Percentiles rank a stretch among this genome's conserved stretches.
These are phyloP conservation scores for Frankliniella fusca DNA, from an alignment of 2,888 invertebrate genomes.

Conservation along the genomic window DNA sequence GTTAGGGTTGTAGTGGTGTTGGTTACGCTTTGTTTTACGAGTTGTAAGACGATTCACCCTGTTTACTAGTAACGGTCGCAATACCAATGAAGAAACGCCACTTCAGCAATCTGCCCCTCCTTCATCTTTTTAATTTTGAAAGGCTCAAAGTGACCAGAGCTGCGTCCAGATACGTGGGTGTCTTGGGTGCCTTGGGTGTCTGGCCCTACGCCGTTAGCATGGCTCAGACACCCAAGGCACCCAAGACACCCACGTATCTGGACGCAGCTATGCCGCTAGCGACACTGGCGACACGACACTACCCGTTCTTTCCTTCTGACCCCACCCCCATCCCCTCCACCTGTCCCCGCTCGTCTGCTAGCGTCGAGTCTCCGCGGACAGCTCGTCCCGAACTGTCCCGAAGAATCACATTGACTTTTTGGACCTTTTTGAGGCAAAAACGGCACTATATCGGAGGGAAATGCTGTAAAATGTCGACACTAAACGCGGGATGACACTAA, in stretches of 20 bases:
- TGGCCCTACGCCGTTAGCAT: too few relatives aligned
- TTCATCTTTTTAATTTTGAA: too few relatives aligned
- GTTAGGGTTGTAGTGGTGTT: too few relatives aligned
- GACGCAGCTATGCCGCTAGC: not conserved
- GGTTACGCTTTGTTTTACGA: too few relatives aligned
- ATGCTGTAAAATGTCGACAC: not conserved
- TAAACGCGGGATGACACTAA: not conserved
- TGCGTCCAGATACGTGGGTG: too few relatives aligned
- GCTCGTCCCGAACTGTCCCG: not conserved
- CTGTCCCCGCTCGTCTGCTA: not conserved
- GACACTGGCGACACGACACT: too few relatives aligned
- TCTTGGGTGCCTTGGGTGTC: too few relatives aligned
- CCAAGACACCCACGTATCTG: too few relatives aligned
- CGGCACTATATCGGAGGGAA: not conserved
- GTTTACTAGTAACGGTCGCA: too few relatives aligned
- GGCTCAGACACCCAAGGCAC: too few relatives aligned
- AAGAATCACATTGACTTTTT: not conserved
- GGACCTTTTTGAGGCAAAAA: not conserved
- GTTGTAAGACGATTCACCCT: too few relatives aligned
- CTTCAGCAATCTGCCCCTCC: not conserved
- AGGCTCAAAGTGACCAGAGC: not conserved
- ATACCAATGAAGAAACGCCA: too few relatives aligned
- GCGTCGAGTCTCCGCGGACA: not conserved
- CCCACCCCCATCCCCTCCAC: not conserved
- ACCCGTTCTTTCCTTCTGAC: not conserved